Percentiles rank a stretch among this genome's conserved stretches.
Evolutionary conservation across 2,113 vertebrate species (phyloP).

Genomic region (Coptodon bakossiorum): DNA sequence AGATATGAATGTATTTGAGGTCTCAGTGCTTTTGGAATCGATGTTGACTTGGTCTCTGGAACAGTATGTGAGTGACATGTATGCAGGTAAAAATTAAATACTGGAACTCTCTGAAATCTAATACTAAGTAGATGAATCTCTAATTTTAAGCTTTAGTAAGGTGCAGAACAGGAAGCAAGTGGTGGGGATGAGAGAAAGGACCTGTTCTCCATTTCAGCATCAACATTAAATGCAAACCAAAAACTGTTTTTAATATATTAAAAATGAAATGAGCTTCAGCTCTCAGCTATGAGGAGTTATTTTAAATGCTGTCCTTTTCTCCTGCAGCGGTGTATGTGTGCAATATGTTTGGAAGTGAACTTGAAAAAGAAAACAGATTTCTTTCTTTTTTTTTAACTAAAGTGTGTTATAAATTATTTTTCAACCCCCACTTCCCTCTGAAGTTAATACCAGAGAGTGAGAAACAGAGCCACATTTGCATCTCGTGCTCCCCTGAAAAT

Average conservation of each 20-base stretch:
- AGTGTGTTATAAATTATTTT: not conserved
- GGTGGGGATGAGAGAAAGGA: not conserved
- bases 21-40: not conserved
- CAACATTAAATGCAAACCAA: not conserved
- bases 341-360: not conserved
- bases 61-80: not conserved
- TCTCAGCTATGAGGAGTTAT: not conserved
- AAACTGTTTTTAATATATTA: not conserved
- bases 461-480: slow-evolving; percentile 21
- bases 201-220: not conserved
- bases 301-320: not conserved
- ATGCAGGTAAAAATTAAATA: not conserved
- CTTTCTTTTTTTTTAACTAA: not conserved
- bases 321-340: not conserved
- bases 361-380: not conserved
- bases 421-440: not conserved
- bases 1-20: not conserved
- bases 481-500: slow-evolving; percentile 1
- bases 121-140: not conserved
- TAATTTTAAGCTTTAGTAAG: not conserved
- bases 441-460: not conserved
- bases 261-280: not conserved
- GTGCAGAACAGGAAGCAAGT: not conserved
- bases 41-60: not conserved
- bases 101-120: not conserved